Evolutionary conservation across 2,113 vertebrate species (phyloP), one percentile per base, ranked within the genome.

Genomic region (Penelope pileata): DNA sequence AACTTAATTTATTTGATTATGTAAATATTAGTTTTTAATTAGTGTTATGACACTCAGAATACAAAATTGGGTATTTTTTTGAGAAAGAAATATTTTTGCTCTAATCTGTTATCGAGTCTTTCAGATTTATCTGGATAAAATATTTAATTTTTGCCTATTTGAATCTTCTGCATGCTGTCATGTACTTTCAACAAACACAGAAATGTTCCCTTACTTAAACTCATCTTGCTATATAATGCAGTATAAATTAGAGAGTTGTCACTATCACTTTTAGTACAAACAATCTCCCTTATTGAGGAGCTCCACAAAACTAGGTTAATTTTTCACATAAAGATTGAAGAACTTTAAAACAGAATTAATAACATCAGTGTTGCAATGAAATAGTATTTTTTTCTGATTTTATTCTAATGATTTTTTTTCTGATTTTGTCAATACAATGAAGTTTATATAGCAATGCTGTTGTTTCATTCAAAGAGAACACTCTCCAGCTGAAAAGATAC

Each of bases 41-140:
- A 54, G 1, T 1, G 29, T 2, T 51, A 34, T 32, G 48, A 16
- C 58, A 30, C 1, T 22, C 2, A 34, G 4, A 56, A 34, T 29
- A 26, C 67, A 6, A 67, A 68, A 72, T 58, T 9, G 67, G 27
- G 40, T n/a, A 4, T 75, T 62, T 43, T 86, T 81, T 77, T 2
- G 43, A 66, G 18, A 92, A 83, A 67, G 36, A 53, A 42, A 51
- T 7, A 13, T n/a, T 11, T 34, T 2, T 75, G 40, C 2, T 58
- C 43, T 69, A 24, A 36, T 68, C 10, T 72, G 21, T 76, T 72
- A 82, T 24, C 13, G 53, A 79, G 3, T 76, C 56, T 9, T 53
- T 53, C 13, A 43, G 11, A 26, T 63, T 79, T 60, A 50, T 43
- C 40, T 56, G 43, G 73, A 68, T 15, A 18, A 24, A 47, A 47